Base-by-base conservation (phyloP, 1,140 invertebrate genomes). In the Drosophila bocqueti region DNA sequence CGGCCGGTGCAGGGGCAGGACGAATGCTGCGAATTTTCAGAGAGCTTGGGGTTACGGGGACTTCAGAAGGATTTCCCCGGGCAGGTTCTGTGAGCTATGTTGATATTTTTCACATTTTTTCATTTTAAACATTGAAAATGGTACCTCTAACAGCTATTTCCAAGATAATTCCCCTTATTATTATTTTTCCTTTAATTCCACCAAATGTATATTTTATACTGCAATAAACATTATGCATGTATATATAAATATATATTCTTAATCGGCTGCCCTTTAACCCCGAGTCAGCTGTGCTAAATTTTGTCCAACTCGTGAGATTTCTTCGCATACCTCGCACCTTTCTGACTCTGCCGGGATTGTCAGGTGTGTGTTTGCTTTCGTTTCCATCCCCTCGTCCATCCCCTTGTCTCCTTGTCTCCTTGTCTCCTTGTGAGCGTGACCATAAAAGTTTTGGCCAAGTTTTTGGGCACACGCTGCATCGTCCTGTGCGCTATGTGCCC, bases 371-470 rank as follows among this genome's bases (percentile, higher is more conserved):
- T 24, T 38, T 42, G 21, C 49, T 36, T 13, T 4, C 36, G 36
- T 38, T 24, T 42, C 31, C 11, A 18, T 43, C 36, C 18, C 18
- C 11, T 13, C 15, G 7, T 26, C 40, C 24, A 4, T 26, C 6
- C 34, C 34, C 3, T 11, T 31, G 29, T 0, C 34, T 34, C 40
- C 55, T n/a, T 38, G 26, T 11, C n/a, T n/a, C 31, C 6, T 26
- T 5, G 26, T 26, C 26, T 36, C 40, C 55, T n/a, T 38, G 26
- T 11, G 29, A 60, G 46, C 61, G 50, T 64, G 75, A 49, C 46
- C 57, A 84, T 80, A 79, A 54, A 76, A 68, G 64, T 76, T 83
- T 65, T 65, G 71, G 61, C 59, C 71, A 83, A 81, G 47, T 83
- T 84, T 83, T 84, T 50, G 54, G 77, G 45, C 38, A 73, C 76